Conservation (phyloP, 2,113 vertebrate genomes). For the Platysternon megacephalum region DNA sequence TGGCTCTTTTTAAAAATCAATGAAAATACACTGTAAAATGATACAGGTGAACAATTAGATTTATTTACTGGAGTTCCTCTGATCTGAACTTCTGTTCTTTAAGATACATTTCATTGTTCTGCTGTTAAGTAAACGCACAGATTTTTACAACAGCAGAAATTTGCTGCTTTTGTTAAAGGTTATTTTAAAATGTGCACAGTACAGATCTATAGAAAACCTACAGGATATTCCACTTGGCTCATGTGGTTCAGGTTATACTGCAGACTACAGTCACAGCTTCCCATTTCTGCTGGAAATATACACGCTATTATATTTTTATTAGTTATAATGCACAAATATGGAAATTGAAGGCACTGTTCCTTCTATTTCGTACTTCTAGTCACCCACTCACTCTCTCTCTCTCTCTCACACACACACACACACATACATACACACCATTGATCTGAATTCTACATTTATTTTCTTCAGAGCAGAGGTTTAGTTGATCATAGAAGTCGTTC, state of each 20-base stretch:
- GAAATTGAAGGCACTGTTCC: slow-evolving; percentile 52
- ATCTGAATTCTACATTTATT: slow-evolving; percentile 49
- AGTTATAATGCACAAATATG: slow-evolving; percentile 48
- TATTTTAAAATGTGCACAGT: slow-evolving; percentile 67
- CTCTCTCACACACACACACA: background rate
- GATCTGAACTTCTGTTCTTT: slow-evolving; percentile 54
- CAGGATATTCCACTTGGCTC: slow-evolving; percentile 50
- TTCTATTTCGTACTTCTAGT: slow-evolving; percentile 49
- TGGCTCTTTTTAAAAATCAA: slow-evolving; percentile 66
- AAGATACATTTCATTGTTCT: slow-evolving; percentile 57
- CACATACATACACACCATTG: background rate
- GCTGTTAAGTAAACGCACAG: slow-evolving; percentile 48
- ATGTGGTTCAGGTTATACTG: slow-evolving; percentile 14
- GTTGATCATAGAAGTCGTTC: slow-evolving; percentile 30
- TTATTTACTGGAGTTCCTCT: slow-evolving; percentile 55
- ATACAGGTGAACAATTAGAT: slow-evolving; percentile 44
- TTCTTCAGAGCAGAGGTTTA: slow-evolving; percentile 55
- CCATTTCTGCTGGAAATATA: slow-evolving; percentile 46
- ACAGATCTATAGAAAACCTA: slow-evolving; percentile 67
- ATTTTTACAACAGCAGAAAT: slow-evolving; percentile 53
- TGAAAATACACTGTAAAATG: slow-evolving; percentile 50
- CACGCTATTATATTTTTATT: slow-evolving; percentile 39
- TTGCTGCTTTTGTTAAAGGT: slow-evolving; percentile 70
- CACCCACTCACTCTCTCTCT: slow-evolving; percentile 3
- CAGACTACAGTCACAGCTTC: slow-evolving; percentile 43